Conservation (phyloP, 2,113 vertebrate species). For the Zosterops borbonicus region DNA sequence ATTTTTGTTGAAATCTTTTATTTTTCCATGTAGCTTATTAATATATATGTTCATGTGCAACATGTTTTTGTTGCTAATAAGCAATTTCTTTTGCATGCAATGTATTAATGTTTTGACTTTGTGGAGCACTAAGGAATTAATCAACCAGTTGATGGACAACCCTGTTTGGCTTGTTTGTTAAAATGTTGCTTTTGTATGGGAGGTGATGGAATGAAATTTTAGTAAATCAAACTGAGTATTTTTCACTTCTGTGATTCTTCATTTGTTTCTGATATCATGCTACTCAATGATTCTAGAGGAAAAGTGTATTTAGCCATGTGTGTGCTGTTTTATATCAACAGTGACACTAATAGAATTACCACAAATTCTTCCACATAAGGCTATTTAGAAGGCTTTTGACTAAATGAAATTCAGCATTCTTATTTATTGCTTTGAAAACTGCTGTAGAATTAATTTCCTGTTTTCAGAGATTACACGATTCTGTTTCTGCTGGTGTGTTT, state of each 20-base stretch:
- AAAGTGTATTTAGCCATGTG: not conserved
- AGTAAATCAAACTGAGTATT: not conserved
- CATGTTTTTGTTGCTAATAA: not conserved
- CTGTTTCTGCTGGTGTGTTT: not conserved
- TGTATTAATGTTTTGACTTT: not conserved
- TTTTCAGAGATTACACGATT: not conserved
- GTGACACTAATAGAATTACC: conserved; percentile 13
- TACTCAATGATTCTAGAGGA: not conserved
- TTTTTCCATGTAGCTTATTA: not conserved
- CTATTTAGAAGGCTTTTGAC: not conserved
- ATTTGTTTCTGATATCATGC: not conserved
- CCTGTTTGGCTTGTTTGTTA: not conserved
- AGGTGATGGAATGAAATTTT: not conserved
- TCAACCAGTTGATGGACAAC: not conserved
- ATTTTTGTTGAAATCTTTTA: not conserved
- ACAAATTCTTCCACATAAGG: not conserved
- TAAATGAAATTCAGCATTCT: conserved; percentile 1
- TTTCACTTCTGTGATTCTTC: not conserved
- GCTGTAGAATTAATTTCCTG: not conserved
- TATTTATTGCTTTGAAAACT: conserved; percentile 26
- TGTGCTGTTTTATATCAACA: conserved; percentile 8
- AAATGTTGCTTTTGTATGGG: not conserved
- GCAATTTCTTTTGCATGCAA: not conserved
- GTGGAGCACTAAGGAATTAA: not conserved
- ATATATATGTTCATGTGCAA: not conserved